A percentile compares a stretch with the other conserved stretches of the same genome.
Evolutionary conservation across 2,888 invertebrate genomes (phyloP).

Genomic region (Zeuzera pyrina): DNA sequence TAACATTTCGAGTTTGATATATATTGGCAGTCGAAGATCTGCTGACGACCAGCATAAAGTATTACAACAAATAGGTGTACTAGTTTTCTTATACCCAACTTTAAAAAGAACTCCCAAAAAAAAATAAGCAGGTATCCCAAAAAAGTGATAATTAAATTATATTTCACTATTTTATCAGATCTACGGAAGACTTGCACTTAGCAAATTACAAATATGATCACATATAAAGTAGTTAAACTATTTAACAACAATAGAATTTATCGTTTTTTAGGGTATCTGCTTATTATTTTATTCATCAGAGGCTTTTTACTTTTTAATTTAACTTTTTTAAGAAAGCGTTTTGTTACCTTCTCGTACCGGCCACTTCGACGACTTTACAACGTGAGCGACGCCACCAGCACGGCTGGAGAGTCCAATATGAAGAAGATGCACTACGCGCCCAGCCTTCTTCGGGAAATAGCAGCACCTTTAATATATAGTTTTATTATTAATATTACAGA

Average conservation of each 20-base stretch:
- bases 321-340: slow-evolving; percentile 4
- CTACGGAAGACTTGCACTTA: too few species aligned
- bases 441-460: slow-evolving; percentile 91
- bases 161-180: too few species aligned
- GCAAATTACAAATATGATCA: too few species aligned
- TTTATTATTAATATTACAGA: too few species aligned
- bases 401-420: slow-evolving; percentile 89
- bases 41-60: too few species aligned
- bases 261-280: slow-evolving; percentile 14
- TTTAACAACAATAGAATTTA: slow-evolving; percentile 27
- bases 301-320: slow-evolving; percentile 12
- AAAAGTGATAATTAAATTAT: too few species aligned
- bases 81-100: too few species aligned
- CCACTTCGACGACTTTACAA: slow-evolving; percentile 88
- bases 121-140: too few species aligned
- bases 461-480: slow-evolving; percentile 78
- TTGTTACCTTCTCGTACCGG: slow-evolving; percentile 79
- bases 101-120: too few species aligned
- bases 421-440: slow-evolving; percentile 89
- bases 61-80: too few species aligned
- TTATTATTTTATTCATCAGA: slow-evolving; percentile 11
- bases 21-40: too few species aligned
- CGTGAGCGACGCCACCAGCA: slow-evolving; percentile 90
- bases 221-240: slow-evolving; percentile 1
- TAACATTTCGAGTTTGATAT: too few species aligned